Conservation (phyloP, 2,113 vertebrate genomes). For the Jacana jacana region DNA sequence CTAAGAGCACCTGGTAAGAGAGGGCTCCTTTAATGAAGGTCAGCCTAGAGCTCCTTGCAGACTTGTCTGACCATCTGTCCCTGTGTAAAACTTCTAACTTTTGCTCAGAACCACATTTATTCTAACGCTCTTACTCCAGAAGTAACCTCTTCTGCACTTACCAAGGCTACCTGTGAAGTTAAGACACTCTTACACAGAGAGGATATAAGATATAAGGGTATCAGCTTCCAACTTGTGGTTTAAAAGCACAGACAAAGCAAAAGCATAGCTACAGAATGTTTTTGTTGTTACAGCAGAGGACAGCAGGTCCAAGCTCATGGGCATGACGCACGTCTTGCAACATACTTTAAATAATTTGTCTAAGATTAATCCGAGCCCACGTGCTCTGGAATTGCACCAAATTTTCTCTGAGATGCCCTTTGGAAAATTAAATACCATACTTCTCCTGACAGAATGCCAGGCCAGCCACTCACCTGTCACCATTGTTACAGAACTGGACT, state of each 20-base stretch:
- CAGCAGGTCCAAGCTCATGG: background rate
- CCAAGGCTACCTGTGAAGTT: background rate
- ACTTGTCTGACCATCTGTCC: background rate
- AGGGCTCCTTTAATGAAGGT: background rate
- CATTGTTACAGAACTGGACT: conserved; percentile 96
- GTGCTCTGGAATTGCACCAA: background rate
- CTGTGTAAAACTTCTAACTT: background rate
- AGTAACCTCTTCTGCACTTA: background rate
- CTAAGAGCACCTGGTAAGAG: background rate
- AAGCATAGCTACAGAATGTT: background rate
- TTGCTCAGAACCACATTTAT: background rate
- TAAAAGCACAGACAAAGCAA: background rate
- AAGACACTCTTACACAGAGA: background rate
- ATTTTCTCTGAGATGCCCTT: background rate
- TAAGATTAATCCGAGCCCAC: background rate
- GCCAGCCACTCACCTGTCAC: conserved; percentile 85
- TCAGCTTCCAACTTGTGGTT: background rate
- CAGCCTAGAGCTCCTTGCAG: background rate
- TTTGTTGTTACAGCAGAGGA: background rate
- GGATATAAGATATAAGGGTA: background rate
- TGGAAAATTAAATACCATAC: background rate
- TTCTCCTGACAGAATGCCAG: background rate
- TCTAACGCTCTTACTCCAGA: background rate
- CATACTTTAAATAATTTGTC: background rate
- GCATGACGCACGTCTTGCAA: background rate